These are phyloP conservation scores for Trinectes maculatus DNA, from an alignment of 2,113 vertebrate species.

Conservation along the genomic window DNA sequence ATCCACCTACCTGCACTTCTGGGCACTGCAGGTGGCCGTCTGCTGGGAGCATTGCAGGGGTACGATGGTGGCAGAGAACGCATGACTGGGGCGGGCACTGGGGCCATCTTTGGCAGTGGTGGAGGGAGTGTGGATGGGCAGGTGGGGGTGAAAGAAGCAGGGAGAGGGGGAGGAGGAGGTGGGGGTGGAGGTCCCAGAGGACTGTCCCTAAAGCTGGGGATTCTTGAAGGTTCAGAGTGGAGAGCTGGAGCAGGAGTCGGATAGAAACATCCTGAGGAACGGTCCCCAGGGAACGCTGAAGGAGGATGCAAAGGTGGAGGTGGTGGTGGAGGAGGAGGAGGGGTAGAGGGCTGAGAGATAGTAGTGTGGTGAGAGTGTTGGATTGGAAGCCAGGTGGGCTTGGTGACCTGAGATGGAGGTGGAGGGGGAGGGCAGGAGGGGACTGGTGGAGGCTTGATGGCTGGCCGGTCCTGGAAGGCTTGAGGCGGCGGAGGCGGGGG, in stretches of 20 bases:
- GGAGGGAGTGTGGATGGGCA: constrained; percentile 64
- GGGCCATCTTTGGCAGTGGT: constrained; percentile 81
- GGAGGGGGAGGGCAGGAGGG: constrained; percentile 65
- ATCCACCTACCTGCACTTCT: constrained; percentile 70
- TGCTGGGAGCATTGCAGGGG: constrained; percentile 77
- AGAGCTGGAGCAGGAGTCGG: constrained; percentile 44
- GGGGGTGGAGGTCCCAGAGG: constrained; percentile 70
- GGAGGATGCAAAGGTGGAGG: constrained; percentile 71
- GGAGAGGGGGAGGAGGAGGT: constrained; percentile 75
- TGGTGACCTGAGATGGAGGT: constrained; percentile 75
- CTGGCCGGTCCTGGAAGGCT: constrained; percentile 70
- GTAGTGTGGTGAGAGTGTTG: constrained; percentile 64
- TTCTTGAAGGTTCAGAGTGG: constrained; percentile 45
- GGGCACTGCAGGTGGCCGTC: constrained; percentile 81
- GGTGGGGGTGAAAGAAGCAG: constrained; percentile 59
- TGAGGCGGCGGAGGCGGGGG: constrained; percentile 64
- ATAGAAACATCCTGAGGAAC: constrained; percentile 65
- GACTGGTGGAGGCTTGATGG: constrained; percentile 71
- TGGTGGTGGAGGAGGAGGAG: constrained; percentile 75
- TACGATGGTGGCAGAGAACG: constrained; percentile 83
- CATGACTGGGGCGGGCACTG: constrained; percentile 74
- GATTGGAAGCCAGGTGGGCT: constrained; percentile 79
- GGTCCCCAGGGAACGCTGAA: constrained; percentile 68
- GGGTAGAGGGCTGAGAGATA: constrained; percentile 50
- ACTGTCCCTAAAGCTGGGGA: constrained; percentile 68